phyloP scores from a whole-genome alignment of 2,888 invertebrate species.

The Chalcis sispes region DNA sequence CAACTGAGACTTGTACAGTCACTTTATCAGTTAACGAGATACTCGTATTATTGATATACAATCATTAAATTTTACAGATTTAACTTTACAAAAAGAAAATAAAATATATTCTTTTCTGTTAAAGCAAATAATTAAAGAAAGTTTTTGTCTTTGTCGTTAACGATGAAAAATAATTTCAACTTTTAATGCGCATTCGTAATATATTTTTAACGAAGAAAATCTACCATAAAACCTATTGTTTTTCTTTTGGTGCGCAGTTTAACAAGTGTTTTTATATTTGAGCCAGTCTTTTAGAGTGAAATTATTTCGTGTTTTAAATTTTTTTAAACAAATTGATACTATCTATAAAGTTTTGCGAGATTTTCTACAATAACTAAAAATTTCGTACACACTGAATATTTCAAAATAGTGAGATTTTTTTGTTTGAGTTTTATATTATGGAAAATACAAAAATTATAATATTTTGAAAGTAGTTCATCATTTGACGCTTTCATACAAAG shows the following conservation, averaged over 20 bases:
- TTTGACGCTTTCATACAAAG: too few relatives aligned
- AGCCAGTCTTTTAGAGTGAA: neutral
- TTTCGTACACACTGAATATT: too few relatives aligned
- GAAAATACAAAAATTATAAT: too few relatives aligned
- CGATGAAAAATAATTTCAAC: neutral
- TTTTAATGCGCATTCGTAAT: conserved; percentile 22
- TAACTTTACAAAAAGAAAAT: neutral
- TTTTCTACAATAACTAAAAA: too few relatives aligned
- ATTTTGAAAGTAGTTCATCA: too few relatives aligned
- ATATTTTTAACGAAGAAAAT: conserved; percentile 14
- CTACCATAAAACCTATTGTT: conserved; percentile 22
- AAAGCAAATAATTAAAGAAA: too few relatives aligned
- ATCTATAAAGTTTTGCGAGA: too few relatives aligned
- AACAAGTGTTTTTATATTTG: conserved; percentile 29
- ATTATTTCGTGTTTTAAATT: too few relatives aligned
- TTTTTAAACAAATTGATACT: too few relatives aligned
- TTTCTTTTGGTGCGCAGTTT: conserved; percentile 29
- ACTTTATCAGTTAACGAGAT: conserved; percentile 10
- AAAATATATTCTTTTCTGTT: too few relatives aligned
- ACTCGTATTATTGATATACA: conserved; percentile 20
- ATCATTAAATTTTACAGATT: neutral
- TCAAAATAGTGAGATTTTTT: too few relatives aligned
- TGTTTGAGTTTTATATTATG: too few relatives aligned
- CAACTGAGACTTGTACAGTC: conserved; percentile 37
- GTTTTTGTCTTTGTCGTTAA: neutral